Conservation (phyloP, 2,113 vertebrate genomes). For the Indicator indicator region DNA sequence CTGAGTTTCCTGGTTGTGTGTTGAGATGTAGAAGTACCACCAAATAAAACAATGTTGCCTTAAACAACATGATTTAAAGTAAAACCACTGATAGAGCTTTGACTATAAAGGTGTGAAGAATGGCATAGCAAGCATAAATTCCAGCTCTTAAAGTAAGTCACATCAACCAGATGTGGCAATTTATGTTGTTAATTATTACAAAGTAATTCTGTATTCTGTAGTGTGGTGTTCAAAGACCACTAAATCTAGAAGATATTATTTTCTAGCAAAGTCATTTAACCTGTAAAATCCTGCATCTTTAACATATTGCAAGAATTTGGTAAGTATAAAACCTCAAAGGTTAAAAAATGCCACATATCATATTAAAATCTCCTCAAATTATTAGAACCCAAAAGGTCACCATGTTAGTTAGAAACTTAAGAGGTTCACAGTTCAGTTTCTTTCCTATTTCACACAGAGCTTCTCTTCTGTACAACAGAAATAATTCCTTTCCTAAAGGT, state of each 20-base stretch:
- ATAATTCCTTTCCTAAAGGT: constrained; percentile 44
- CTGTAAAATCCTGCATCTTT: background rate
- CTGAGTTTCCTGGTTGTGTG: background rate
- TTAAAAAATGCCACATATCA: constrained; percentile 40
- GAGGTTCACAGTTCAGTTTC: background rate
- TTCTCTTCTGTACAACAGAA: constrained; percentile 27
- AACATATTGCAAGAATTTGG: background rate
- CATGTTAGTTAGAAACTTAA: constrained; percentile 17
- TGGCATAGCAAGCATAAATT: background rate
- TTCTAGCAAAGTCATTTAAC: constrained; percentile 37
- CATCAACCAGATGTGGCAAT: background rate
- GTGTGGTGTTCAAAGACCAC: background rate
- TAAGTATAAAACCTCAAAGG: constrained; percentile 30
- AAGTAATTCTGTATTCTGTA: background rate
- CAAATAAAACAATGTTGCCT: background rate
- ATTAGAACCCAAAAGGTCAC: constrained; percentile 62
- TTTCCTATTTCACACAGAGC: background rate
- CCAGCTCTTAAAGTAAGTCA: background rate
- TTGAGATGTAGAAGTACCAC: background rate
- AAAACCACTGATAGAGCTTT: background rate
- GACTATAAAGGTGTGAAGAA: background rate
- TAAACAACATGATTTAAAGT: background rate
- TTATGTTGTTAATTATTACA: background rate
- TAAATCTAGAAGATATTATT: constrained; percentile 7
- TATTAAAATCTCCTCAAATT: constrained; percentile 38